Evolutionary conservation across 2,797 vertebrate species (phyloP).

Genomic region (Galaxias olidus): DNA sequence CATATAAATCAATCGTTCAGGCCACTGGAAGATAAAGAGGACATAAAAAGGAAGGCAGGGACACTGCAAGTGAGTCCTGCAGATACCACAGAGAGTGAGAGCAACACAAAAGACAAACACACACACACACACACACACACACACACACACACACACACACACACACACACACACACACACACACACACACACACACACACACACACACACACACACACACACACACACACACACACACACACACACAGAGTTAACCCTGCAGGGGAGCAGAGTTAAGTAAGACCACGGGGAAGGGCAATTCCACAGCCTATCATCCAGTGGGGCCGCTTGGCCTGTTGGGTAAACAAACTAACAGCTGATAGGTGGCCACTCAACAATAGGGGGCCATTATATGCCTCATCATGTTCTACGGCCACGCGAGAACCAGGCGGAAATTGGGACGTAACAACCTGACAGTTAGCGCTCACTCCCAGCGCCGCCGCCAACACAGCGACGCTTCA

Average conservation of each 20-base stretch:
- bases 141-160: no score
- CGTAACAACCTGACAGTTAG: neutral
- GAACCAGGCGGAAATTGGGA: neutral
- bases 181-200: no score
- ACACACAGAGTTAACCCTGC: conserved; percentile 27
- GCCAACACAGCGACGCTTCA: conserved; percentile 12
- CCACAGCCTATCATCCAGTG: conserved; percentile 1
- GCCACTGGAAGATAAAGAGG: no score
- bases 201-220: no score
- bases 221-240: neutral
- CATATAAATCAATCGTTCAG: no score
- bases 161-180: no score
- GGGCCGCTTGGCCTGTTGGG: conserved; percentile 14
- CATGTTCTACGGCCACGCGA: conserved; percentile 37
- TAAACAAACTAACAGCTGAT: conserved; percentile 29
- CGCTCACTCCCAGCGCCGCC: no score
- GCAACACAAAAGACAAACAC: no score
- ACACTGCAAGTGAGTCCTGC: no score
- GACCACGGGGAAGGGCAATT: conserved; percentile 44
- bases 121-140: no score
- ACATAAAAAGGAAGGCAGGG: no score
- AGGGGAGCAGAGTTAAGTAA: conserved; percentile 49
- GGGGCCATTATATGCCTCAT: conserved; percentile 43
- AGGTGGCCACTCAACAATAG: conserved; percentile 43
- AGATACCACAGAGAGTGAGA: no score